phyloP scores from a whole-genome alignment of 2,797 vertebrate species.

The Platyrinchus mystaceus region DNA sequence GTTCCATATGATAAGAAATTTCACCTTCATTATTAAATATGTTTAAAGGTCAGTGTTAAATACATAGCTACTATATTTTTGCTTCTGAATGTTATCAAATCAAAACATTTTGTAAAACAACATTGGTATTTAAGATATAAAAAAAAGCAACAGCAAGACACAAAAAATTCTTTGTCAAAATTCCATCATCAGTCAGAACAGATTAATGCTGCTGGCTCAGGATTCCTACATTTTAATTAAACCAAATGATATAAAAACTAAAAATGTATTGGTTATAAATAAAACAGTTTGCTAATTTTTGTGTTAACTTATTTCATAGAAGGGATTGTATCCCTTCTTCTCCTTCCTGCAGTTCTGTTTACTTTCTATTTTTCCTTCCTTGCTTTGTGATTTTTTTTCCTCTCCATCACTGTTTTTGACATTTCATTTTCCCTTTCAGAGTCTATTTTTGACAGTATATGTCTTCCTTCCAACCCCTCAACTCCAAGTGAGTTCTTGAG shows the following conservation, averaged over 20 bases:
- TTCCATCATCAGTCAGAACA: neutral
- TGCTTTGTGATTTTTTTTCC: neutral
- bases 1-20: neutral
- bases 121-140: neutral
- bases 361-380: neutral
- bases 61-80: neutral
- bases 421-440: neutral
- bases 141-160: accelerated
- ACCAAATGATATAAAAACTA: neutral
- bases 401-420: neutral
- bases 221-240: neutral
- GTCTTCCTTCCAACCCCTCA: neutral
- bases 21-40: neutral
- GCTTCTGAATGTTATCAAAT: neutral
- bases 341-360: neutral
- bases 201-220: neutral
- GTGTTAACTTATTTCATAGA: neutral
- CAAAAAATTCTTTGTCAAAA: neutral
- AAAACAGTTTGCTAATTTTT: neutral
- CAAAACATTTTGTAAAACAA: neutral
- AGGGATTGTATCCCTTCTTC: neutral
- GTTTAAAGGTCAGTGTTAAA: neutral
- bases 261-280: neutral
- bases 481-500: neutral
- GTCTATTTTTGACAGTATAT: neutral